Base-by-base conservation (phyloP, 2,113 vertebrate species). In the Bubo scandiacus region DNA sequence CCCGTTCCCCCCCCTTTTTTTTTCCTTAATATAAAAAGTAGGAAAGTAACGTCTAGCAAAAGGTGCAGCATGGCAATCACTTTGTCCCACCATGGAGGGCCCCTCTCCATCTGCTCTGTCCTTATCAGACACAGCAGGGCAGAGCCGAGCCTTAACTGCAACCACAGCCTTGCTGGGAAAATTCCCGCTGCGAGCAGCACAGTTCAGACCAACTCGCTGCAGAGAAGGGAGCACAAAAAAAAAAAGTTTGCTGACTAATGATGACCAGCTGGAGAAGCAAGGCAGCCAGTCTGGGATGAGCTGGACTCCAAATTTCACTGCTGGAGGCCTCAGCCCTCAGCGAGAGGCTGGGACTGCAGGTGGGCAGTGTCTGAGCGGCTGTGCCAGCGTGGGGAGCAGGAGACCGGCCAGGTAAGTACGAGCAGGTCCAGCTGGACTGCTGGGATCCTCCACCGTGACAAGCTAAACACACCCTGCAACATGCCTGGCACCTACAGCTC, bases 401-500 rank as follows among this genome's bases (percentile, higher is more conserved):
- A 6, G 38, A 14, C 2, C 4, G 22, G 75, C 23, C 20, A 2
- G 34, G 45, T 3, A 13, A 9, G 21, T 5, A 1, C 1, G 17
- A 29, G 66, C 43, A 77, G 57, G 40, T 13, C 34, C 1, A 15
- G 25, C 65, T 4, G 67, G 20, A 75, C 51, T 1, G 2, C 54
- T 11, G 3, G 25, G 3, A 27, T 4, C 54, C 38, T 23, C 54
- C 15, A 54, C 66, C 38, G 23, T 0, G 17, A 47, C 15, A 19
- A 47, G 26, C 66, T 55, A 7, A 62, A 18, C 62, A 29, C 18
- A 25, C 15, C 62, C 75, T 13, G 74, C 43, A 15, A 38, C 40
- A 15, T 1, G 9, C 70, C 84, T 14, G 38, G 83, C 73, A 80
- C 82, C 65, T 23, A 7, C 66, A 22, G 82, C 67, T 93, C 78